A percentile compares a stretch with the other conserved stretches of the same genome.
These are phyloP conservation scores for Oreonectes daqikongensis DNA, from an alignment of 2,797 vertebrate genomes.

Conservation along the genomic window DNA sequence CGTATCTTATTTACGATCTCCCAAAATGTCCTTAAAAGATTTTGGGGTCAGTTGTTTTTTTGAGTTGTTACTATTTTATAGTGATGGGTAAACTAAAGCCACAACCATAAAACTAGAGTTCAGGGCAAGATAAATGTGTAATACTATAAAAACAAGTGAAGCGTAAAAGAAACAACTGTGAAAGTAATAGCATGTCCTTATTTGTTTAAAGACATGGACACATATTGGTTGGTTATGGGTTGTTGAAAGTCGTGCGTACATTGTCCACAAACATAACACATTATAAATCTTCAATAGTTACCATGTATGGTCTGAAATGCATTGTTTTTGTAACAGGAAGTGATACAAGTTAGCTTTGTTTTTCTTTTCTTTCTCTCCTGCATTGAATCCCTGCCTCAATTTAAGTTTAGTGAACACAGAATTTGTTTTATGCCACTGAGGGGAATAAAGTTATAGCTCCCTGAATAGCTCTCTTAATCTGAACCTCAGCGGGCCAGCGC, in stretches of 20 bases:
- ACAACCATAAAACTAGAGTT: no score
- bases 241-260: slow-evolving; percentile 16
- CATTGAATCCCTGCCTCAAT: slow-evolving; percentile 10
- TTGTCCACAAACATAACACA: not conserved
- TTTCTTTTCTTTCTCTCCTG: slow-evolving; percentile 36
- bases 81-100: no score
- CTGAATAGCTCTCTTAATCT: slow-evolving; percentile 17
- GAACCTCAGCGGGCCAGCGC: slow-evolving; percentile 34
- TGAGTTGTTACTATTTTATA: no score
- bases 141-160: slow-evolving; percentile 32
- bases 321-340: no score
- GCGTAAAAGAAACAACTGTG: slow-evolving; percentile 41
- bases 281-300: slow-evolving; percentile 17
- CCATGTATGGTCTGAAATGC: not conserved
- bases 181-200: slow-evolving; percentile 13
- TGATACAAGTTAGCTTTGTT: slow-evolving; percentile 49
- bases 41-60: no score
- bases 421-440: slow-evolving; percentile 50
- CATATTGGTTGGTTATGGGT: slow-evolving; percentile 30
- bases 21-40: no score
- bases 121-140: slow-evolving; percentile 20
- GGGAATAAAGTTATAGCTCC: slow-evolving; percentile 49
- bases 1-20: no score
- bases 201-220: slow-evolving; percentile 31
- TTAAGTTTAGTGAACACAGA: slow-evolving; percentile 33